Base-by-base conservation (phyloP, 2,888 invertebrate species). In the Hirtodrosophila cameraria region DNA sequence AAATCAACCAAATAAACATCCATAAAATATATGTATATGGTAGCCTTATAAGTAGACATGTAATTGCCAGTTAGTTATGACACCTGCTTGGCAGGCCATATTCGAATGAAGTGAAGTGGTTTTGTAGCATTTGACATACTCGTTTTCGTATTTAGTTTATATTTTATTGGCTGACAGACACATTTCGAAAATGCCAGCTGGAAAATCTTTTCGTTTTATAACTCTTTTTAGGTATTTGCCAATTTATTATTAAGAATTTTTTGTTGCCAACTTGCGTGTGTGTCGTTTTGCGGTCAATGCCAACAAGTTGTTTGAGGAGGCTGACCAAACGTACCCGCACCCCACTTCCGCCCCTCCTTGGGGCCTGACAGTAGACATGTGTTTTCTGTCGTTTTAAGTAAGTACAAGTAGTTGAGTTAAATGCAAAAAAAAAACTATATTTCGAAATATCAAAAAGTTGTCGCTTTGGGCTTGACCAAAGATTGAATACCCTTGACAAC, bases 221-320 rank as follows among this genome's bases (percentile, higher is more conserved):
- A 52, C 57, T 53, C 48, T 55, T 69, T 61, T 65, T 12, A 39
- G 36, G 11, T 59, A 38, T 66, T 54, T 64, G 60, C 20, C 49
- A 53, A 35, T 43, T 23, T 46, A 45, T 49, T 30, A 39, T 27
- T 39, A 25, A 42, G n/a, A n/a, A 13, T 38, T 30, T 11, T 38
- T 13, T 15, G 16, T 41, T 39, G 33, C 43, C 38, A 57, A 46
- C 38, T 60, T 23, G 23, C 33, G 39, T 30, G 25, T 39, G 41
- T 48, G 48, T 27, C n/a, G n/a, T 46, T 78, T 84, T 86, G 86
- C 84, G 88, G 88, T 86, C 86, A 86, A 80, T 87, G 88, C 67
- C 75, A 74, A 86, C 88, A 18, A 58, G 68, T 58, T 28, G 48
- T 36, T 36, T 38, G 16, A 35, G 62, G 16, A 33, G 38, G 13